Evolutionary conservation across 2,113 vertebrate species (phyloP).

Genomic region (Psilopogon haemacephalus): DNA sequence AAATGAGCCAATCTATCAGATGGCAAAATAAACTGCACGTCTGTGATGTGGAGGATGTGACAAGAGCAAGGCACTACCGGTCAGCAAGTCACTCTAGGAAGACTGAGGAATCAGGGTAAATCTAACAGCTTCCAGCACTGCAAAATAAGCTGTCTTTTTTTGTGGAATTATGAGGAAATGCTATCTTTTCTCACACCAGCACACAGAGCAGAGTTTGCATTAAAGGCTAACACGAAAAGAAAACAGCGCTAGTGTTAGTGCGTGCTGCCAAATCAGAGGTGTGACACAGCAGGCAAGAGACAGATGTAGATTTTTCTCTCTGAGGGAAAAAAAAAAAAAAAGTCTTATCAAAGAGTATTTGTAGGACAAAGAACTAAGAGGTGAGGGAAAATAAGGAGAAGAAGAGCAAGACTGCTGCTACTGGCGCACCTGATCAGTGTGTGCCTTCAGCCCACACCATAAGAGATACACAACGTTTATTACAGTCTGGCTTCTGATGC

Average conservation of each 20-base stretch:
- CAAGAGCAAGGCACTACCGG: not conserved
- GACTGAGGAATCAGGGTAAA: not conserved
- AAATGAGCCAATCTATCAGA: not conserved
- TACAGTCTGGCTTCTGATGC: not conserved
- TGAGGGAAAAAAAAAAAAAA: not conserved
- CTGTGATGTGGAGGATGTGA: not conserved
- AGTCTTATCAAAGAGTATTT: not conserved
- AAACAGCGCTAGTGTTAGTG: not conserved
- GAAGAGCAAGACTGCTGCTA: not conserved
- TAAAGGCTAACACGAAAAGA: not conserved
- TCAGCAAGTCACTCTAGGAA: not conserved
- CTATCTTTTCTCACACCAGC: not conserved
- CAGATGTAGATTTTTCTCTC: not conserved
- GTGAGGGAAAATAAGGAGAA: not conserved
- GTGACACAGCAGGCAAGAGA: not conserved
- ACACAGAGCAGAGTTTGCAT: not conserved
- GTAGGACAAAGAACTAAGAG: not conserved
- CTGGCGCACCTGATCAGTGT: not conserved
- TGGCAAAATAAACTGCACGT: not conserved
- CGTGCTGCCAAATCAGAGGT: not conserved
- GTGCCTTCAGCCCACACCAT: not conserved
- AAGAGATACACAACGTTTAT: not conserved
- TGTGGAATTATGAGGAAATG: not conserved
- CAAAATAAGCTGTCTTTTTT: not conserved
- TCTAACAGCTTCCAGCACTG: not conserved